Evolutionary conservation across 2,888 invertebrate genomes (phyloP), one percentile per base, ranked within the genome.

Genomic region (Megalurothrips usitatus): DNA sequence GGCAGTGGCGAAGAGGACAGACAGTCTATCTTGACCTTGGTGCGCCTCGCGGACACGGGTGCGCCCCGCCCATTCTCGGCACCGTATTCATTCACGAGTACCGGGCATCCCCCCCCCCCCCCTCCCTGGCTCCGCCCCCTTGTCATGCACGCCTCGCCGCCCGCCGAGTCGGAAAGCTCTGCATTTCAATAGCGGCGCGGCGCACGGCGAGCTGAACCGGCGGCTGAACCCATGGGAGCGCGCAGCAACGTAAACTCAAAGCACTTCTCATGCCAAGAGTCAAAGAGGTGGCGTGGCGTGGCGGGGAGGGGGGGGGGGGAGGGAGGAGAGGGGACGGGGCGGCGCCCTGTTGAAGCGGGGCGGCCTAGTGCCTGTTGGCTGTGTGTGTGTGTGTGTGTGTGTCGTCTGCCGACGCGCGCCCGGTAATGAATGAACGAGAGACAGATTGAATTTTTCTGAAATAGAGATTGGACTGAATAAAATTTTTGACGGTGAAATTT

Each of bases 111-210:
- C 68, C 68, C 19, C 63, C 19, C 10, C 63, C 9, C n/a, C 63
- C 14, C 23, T 1, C 63, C n/a, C 19, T n/a, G 11, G 12, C 63
- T 1, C 19, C n/a, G 12, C 23, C 14, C 63, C n/a, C 63, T n/a
- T n/a, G 19, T 19, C 63, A 12, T n/a, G n/a, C n/a, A 19, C 63
- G 23, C 63, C n/a, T n/a, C 23, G 23, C 68, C 19, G 19, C 68
- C 6, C 68, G 68, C 68, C 68, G 68, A 58, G 58, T 58, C 58
- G 58, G 58, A 68, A 68, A 68, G 68, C 68, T 68, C 68, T 68
- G 68, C 68, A 68, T 68, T 68, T 68, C 68, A 68, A 68, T 68
- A 23, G 68, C 68, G 52, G 14, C 19, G 34, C 34, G 34, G 34
- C 6, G 58, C 52, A 14, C 17, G 58, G 19, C 58, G 58, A 17